phyloP scores from a whole-genome alignment of 1,140 invertebrate species.

The Acyrthosiphon pisum region DNA sequence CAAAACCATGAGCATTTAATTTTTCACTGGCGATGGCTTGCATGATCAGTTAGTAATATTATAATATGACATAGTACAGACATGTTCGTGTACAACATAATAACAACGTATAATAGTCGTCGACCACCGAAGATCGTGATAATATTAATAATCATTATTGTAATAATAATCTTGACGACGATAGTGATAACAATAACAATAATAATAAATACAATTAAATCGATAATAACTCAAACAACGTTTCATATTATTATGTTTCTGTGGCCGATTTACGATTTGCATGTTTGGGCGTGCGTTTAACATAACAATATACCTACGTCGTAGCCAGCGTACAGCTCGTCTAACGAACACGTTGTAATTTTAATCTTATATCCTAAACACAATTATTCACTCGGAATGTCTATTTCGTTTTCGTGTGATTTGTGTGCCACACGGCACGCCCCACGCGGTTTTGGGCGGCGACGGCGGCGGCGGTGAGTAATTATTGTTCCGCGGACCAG shows the following conservation, averaged over 20 bases:
- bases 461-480: background rate
- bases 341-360: background rate
- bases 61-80: no score
- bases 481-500: background rate
- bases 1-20: no score
- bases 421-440: background rate
- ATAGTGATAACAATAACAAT: no score
- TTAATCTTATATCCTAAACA: background rate
- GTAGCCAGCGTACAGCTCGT: background rate
- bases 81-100: no score
- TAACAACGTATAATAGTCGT: background rate
- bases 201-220: background rate
- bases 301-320: no score
- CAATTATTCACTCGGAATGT: background rate
- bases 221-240: background rate
- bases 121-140: background rate
- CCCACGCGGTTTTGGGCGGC: background rate
- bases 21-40: no score
- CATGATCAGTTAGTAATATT: no score
- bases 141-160: no score
- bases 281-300: no score
- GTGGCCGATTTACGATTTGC: no score
- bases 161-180: no score
- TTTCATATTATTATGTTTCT: background rate
- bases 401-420: slow-evolving; percentile 9